Evolutionary conservation across 2,888 invertebrate genomes (phyloP).

Genomic region (Cosmorhoe ocellata): DNA sequence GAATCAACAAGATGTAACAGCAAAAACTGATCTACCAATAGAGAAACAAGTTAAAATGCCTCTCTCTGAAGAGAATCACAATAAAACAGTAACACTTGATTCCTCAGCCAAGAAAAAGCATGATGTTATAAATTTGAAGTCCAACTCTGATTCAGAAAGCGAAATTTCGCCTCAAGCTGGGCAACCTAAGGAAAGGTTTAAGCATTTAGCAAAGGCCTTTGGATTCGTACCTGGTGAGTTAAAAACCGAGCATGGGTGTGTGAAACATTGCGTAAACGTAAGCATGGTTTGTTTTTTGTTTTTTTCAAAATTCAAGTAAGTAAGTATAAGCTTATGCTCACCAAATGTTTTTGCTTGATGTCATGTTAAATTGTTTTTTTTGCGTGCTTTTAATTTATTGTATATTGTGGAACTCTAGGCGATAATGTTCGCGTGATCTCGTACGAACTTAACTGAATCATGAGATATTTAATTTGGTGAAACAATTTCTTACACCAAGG

Average conservation of each 20-base stretch:
- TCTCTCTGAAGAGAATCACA: constrained; percentile 21
- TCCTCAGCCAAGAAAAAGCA: background rate
- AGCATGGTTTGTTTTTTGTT: constrained; percentile 6
- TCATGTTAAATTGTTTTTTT: no score
- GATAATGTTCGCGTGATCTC: no score
- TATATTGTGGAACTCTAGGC: no score
- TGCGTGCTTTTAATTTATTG: no score
- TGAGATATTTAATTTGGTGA: no score
- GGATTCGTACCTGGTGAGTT: constrained; percentile 73
- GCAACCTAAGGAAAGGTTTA: constrained; percentile 44
- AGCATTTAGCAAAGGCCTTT: constrained; percentile 60
- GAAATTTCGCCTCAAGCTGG: background rate
- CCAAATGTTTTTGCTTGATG: no score
- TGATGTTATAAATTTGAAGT: constrained; percentile 44
- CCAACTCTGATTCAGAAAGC: constrained; percentile 53
- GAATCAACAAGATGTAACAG: constrained; percentile 30
- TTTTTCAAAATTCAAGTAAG: no score
- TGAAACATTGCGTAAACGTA: constrained; percentile 5
- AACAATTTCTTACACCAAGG: no score
- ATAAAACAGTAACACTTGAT: constrained; percentile 15
- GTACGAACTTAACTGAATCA: no score
- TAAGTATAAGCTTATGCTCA: no score
- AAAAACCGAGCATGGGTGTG: constrained; percentile 22
- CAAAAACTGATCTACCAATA: background rate
- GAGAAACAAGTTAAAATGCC: background rate